A percentile compares a stretch with the other conserved stretches of the same genome.
phyloP scores from a whole-genome alignment of 1,140 invertebrate genomes.

The Hydropsyche tenuis region DNA sequence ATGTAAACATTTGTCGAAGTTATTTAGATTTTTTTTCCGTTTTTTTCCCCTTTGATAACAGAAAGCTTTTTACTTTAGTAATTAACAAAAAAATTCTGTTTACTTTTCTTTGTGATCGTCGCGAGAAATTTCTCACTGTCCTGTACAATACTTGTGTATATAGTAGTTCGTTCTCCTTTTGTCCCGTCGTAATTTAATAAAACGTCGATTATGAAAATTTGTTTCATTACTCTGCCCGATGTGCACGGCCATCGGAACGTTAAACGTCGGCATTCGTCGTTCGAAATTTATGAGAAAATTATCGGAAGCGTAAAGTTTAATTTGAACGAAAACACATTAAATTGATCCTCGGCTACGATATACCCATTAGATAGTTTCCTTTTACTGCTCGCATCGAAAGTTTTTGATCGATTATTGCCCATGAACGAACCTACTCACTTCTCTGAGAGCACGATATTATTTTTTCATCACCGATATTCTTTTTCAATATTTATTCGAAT shows the following conservation, averaged over 20 bases:
- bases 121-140: too few species aligned
- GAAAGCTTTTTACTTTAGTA: too few species aligned
- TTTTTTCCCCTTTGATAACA: too few species aligned
- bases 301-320: slow-evolving; percentile 3
- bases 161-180: not conserved
- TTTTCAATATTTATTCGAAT: too few species aligned
- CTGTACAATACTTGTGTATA: not conserved
- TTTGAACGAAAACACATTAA: slow-evolving; percentile 13
- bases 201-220: too few species aligned
- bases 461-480: not conserved
- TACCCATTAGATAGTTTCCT: not conserved
- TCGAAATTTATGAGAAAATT: slow-evolving; percentile 7
- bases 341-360: not conserved
- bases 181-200: too few species aligned
- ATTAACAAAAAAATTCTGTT: too few species aligned
- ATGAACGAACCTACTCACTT: not conserved
- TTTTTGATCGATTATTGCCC: not conserved
- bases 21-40: not conserved
- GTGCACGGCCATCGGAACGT: not conserved
- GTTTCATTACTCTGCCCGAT: too few species aligned
- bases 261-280: not conserved
- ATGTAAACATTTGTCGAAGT: not conserved
- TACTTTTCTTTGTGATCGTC: too few species aligned
- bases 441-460: not conserved
- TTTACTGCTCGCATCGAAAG: not conserved